These are phyloP conservation scores for Volucella inflata DNA, from an alignment of 2,888 invertebrate species.

Conservation along the genomic window DNA sequence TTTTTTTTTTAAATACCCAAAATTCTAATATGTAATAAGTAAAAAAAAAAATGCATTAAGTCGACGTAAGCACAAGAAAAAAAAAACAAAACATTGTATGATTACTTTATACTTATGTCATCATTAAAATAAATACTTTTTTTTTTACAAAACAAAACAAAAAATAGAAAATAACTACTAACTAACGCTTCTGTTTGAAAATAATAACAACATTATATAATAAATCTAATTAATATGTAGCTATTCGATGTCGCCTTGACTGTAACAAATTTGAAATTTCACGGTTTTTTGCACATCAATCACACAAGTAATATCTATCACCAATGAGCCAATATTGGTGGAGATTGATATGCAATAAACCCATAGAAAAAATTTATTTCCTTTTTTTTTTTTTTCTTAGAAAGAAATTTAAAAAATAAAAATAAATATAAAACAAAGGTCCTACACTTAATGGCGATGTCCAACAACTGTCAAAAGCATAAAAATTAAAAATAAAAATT, in stretches of 20 bases:
- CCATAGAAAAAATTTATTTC: not conserved
- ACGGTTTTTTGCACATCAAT: conserved; percentile 45
- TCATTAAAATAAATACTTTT: conserved; percentile 46
- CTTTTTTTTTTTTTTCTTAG: not conserved
- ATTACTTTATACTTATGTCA: conserved; percentile 45
- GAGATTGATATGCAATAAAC: conserved; percentile 53
- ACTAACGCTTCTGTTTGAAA: conserved; percentile 62
- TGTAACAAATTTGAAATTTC: conserved; percentile 9
- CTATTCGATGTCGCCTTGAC: conserved; percentile 55
- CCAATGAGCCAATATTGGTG: conserved; percentile 68
- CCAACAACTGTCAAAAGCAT: not conserved
- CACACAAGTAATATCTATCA: conserved; percentile 35
- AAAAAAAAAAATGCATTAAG: conserved; percentile 43
- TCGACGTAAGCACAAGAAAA: conserved; percentile 6
- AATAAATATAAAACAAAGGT: not conserved
- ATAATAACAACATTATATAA: not conserved
- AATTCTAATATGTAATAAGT: conserved; percentile 56
- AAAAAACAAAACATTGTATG: conserved; percentile 30
- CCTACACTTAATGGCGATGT: conserved; percentile 48
- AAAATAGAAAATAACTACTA: conserved; percentile 57
- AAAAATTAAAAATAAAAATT: conserved; percentile 4
- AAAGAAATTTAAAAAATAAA: not conserved
- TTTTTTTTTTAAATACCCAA: conserved; percentile 49
- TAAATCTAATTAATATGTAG: not conserved
- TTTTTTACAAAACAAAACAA: conserved; percentile 66